A percentile compares a stretch with the other conserved stretches of the same genome.
phyloP scores from a whole-genome alignment of 2,888 invertebrate species.

The Amorpha juglandis region DNA sequence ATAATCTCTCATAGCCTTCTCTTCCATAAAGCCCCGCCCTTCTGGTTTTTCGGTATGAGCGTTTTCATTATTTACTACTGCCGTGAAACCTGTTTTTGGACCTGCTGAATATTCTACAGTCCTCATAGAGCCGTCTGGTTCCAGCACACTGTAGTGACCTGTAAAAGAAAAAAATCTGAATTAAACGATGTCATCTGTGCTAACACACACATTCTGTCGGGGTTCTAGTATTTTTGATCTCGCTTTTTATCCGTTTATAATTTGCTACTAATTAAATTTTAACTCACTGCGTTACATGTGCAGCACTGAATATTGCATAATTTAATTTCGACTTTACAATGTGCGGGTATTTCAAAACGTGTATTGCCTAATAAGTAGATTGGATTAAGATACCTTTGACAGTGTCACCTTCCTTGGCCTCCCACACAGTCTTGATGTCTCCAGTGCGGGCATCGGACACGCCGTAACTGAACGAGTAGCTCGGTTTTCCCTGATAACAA shows the following conservation, averaged over 20 bases:
- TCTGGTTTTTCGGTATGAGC: constrained; percentile 40
- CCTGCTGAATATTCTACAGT: constrained; percentile 86
- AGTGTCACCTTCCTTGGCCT: constrained; percentile 85
- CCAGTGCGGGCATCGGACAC: constrained; percentile 85
- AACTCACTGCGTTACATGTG: too few species aligned
- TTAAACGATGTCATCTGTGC: not conserved
- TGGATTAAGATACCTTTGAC: constrained; percentile 72
- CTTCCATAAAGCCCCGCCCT: constrained; percentile 53
- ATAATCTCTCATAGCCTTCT: constrained; percentile 68
- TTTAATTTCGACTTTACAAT: not conserved
- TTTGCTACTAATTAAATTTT: too few species aligned
- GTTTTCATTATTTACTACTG: constrained; percentile 82
- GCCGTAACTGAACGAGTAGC: constrained; percentile 86
- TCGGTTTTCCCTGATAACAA: constrained; percentile 79
- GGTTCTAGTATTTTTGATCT: not conserved
- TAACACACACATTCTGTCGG: not conserved
- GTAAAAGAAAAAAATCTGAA: constrained; percentile 37
- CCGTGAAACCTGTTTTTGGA: constrained; percentile 83
- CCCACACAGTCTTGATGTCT: constrained; percentile 86
- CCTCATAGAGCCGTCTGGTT: constrained; percentile 86
- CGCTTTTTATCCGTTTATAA: not conserved
- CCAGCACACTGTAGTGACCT: constrained; percentile 87
- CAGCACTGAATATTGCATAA: not conserved
- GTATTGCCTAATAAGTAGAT: not conserved
- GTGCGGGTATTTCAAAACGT: not conserved